Conservation (phyloP, 2,888 invertebrate species). For the Oxystoma pomonae region DNA sequence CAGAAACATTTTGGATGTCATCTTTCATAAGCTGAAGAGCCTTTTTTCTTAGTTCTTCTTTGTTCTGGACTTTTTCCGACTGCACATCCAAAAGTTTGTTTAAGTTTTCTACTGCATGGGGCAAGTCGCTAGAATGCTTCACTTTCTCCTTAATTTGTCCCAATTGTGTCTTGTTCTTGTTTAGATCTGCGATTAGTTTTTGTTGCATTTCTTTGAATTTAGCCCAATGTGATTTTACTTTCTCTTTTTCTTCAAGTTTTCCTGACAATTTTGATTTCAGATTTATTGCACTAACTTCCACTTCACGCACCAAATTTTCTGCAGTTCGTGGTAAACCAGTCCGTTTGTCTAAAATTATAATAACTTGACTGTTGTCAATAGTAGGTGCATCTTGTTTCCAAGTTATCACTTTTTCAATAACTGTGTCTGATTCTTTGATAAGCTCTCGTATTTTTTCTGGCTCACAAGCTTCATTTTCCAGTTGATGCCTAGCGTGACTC, state of each 20-base stretch:
- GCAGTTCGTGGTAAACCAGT: constrained; percentile 71
- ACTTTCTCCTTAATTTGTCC: constrained; percentile 55
- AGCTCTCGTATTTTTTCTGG: constrained; percentile 67
- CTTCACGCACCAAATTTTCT: constrained; percentile 64
- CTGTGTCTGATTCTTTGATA: constrained; percentile 64
- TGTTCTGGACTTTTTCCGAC: constrained; percentile 58
- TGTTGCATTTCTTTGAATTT: constrained; percentile 71
- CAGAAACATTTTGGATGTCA: constrained; percentile 74
- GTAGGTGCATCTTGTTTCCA: constrained; percentile 68
- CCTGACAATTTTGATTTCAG: constrained; percentile 63
- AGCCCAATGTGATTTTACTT: constrained; percentile 71
- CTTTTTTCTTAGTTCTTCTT: constrained; percentile 72
- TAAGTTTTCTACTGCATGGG: constrained; percentile 51
- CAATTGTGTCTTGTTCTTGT: constrained; percentile 55
- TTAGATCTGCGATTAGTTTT: constrained; percentile 62
- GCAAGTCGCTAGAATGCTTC: constrained; percentile 49
- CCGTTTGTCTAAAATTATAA: constrained; percentile 67
- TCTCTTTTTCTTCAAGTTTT: constrained; percentile 64
- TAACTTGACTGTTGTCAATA: constrained; percentile 63
- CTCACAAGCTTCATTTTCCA: constrained; percentile 69
- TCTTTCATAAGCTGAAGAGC: constrained; percentile 76
- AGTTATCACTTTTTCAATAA: constrained; percentile 61
- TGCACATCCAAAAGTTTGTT: constrained; percentile 52
- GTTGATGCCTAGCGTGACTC: constrained; percentile 74
- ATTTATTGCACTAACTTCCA: constrained; percentile 66